A percentile compares a stretch with the other conserved stretches of the same genome.
Evolutionary conservation across 2,113 vertebrate genomes (phyloP).

Genomic region (Pan troglodytes): DNA sequence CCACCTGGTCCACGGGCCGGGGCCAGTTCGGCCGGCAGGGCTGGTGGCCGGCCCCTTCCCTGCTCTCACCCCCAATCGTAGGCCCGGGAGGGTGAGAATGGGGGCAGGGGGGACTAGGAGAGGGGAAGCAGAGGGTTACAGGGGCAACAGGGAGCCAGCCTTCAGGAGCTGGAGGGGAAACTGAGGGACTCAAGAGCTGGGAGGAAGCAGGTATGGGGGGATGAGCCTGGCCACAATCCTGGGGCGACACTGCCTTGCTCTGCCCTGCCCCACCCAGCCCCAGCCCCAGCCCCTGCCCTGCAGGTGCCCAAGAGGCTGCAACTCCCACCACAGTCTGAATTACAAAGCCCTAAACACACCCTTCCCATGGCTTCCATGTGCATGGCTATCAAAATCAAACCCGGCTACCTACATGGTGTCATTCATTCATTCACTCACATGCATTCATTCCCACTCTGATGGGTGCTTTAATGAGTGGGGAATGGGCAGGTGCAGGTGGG

Average conservation of each 20-base stretch:
- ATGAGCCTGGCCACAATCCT: neutral
- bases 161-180: neutral
- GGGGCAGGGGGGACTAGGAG: neutral
- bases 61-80: neutral
- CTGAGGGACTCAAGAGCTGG: accelerated
- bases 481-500: accelerated
- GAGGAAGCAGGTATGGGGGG: neutral
- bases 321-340: neutral
- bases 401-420: accelerated
- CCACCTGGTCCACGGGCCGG: slow-evolving; percentile 27
- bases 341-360: neutral
- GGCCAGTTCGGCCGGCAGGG: neutral
- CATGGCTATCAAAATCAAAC: accelerated
- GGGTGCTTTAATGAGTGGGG: accelerated
- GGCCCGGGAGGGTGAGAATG: neutral
- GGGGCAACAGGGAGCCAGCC: neutral
- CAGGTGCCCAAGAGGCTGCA: too few species aligned
- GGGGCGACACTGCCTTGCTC: neutral
- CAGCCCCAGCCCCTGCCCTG: neutral
- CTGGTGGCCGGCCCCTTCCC: neutral
- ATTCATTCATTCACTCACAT: neutral
- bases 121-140: neutral
- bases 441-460: neutral
- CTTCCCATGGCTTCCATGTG: neutral
- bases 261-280: neutral